Conservation (phyloP, 2,113 vertebrate genomes). For the Austrofundulus limnaeus region DNA sequence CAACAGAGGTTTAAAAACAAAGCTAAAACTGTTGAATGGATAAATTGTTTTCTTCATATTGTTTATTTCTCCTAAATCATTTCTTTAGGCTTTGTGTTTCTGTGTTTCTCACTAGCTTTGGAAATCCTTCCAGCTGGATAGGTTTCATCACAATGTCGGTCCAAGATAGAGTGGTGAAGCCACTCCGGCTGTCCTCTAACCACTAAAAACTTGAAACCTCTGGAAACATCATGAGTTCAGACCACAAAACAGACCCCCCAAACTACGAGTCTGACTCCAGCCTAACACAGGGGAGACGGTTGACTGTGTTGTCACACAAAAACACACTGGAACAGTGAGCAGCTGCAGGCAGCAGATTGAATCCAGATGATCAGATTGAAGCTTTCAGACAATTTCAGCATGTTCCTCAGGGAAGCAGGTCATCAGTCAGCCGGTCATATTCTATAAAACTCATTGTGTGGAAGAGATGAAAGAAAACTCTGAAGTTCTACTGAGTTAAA, state of each 20-base stretch:
- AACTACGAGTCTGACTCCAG: slow-evolving; percentile 41
- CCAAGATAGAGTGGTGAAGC: slow-evolving; percentile 65
- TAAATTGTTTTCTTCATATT: slow-evolving; percentile 6
- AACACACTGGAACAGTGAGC: slow-evolving; percentile 34
- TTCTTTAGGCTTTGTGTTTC: slow-evolving; percentile 20
- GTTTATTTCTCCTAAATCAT: slow-evolving; percentile 1
- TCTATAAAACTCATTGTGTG: not conserved
- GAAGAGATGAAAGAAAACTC: not conserved
- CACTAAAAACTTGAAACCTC: slow-evolving; percentile 35
- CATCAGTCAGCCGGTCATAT: not conserved
- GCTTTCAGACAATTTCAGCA: not conserved
- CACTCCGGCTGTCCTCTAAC: slow-evolving; percentile 58
- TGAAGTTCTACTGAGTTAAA: not conserved
- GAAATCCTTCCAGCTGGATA: slow-evolving; percentile 17
- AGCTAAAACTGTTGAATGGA: not conserved
- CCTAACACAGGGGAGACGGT: slow-evolving; percentile 40
- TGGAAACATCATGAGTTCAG: slow-evolving; percentile 21
- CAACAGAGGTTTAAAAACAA: slow-evolving; percentile 2
- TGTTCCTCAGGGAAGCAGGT: too few species aligned
- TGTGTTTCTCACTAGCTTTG: slow-evolving; percentile 25
- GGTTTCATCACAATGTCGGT: slow-evolving; percentile 36
- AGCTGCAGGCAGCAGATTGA: slow-evolving; percentile 35
- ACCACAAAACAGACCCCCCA: slow-evolving; percentile 70
- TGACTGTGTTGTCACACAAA: slow-evolving; percentile 51
- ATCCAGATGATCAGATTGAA: slow-evolving; percentile 54